Evolutionary conservation across 2,113 vertebrate genomes (phyloP), one percentile per base, ranked within the genome.

Genomic region (Leucopsar rothschildi): DNA sequence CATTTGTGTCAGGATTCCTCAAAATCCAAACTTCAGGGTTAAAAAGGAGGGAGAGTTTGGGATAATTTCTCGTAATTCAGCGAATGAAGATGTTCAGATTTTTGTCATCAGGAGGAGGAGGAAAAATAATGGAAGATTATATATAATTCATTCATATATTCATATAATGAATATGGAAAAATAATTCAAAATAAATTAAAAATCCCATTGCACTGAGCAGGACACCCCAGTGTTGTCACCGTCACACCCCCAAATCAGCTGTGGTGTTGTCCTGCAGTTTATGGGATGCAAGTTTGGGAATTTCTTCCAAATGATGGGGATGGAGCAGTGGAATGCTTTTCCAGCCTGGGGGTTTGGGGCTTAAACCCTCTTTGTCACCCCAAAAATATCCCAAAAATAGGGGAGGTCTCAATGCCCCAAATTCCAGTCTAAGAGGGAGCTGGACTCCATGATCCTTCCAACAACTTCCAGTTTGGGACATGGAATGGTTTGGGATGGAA

Each of bases 11-110:
- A 47, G 50, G 60, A 49, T 45, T 83, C 19, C 57, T 56, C 15
- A 4, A 56, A 75, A 27, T 20, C 29, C 29, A 16, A 24, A n/a
- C 1, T 29, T 55, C 18, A 8, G 49, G 82, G 23, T 39, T 57
- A 8, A 40, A 73, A 13, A 29, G 19, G n/a, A 64, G n/a, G 69
- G 49, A 47, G 59, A 47, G 6, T 47, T 73, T 0, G 3, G 60
- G 42, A 29, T n/a, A 0, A 3, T 29, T 56, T 20, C 19, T 4
- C 8, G 14, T 14, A 15, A 18, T n/a, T 8, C 27, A 8, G 19
- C 7, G 3, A 4, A 8, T 7, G 3, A 12, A 18, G 18, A 13
- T 7, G 56, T 37, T 60, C 45, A 11, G 56, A 14, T 33, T 37
- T 45, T 37, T 37, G 37, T 37, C 37, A 37, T 37, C 37, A n/a